Percentiles rank a stretch among this genome's conserved stretches.
Conservation (phyloP, 1,140 invertebrate genomes). For the Cydia fagiglandana region DNA sequence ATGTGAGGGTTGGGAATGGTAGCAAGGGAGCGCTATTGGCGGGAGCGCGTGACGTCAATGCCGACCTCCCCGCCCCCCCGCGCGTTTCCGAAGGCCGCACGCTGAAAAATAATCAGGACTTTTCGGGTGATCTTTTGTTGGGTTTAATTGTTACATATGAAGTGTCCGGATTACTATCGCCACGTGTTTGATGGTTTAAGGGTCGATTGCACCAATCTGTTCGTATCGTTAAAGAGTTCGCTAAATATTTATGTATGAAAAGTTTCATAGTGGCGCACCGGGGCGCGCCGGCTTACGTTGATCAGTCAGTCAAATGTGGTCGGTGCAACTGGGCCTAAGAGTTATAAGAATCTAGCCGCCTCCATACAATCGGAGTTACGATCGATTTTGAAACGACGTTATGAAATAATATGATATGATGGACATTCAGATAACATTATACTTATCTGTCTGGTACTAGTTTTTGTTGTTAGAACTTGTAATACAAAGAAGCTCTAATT, state of each 20-base stretch:
- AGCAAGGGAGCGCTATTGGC: not conserved
- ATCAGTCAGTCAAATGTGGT: too few relatives aligned
- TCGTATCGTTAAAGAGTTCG: too few relatives aligned
- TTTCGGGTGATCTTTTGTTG: constrained; percentile 10
- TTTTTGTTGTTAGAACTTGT: too few relatives aligned
- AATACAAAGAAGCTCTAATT: too few relatives aligned
- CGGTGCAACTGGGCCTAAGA: too few relatives aligned
- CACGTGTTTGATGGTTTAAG: not conserved
- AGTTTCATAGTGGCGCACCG: too few relatives aligned
- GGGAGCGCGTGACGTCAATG: constrained; percentile 14
- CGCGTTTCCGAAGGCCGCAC: not conserved
- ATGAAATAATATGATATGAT: too few relatives aligned
- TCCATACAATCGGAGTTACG: not conserved
- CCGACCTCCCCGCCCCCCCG: constrained; percentile 1
- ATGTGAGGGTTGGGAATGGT: not conserved
- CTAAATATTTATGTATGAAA: too few relatives aligned
- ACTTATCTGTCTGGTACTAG: too few relatives aligned
- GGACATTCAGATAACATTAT: too few relatives aligned
- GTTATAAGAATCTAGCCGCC: not conserved
- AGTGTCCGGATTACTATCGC: not conserved
- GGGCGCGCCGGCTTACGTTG: too few relatives aligned
- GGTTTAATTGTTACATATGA: not conserved
- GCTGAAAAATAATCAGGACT: constrained; percentile 10
- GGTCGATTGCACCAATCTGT: too few relatives aligned
- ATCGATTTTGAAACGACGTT: not conserved